phyloP scores from a whole-genome alignment of 2,888 invertebrate species.

The Bugulina stolonifera region DNA sequence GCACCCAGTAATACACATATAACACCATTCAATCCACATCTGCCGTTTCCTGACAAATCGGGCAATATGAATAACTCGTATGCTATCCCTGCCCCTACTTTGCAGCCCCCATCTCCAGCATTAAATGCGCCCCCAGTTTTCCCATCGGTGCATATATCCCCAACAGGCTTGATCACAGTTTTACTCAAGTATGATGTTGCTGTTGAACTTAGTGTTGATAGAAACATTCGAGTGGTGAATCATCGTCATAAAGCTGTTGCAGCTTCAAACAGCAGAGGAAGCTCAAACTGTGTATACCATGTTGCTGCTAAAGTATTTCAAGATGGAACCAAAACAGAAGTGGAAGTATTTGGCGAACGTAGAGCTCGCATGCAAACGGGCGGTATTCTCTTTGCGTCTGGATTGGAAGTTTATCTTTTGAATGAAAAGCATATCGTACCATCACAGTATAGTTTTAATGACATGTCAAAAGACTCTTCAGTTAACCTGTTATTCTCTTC shows the following conservation, averaged over 20 bases:
- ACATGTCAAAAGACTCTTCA: slow-evolving; percentile 47
- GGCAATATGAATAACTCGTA: background rate
- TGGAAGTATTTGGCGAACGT: slow-evolving; percentile 41
- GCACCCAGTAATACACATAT: background rate
- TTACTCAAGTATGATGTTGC: slow-evolving; percentile 49
- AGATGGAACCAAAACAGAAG: slow-evolving; percentile 48
- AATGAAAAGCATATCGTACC: slow-evolving; percentile 35
- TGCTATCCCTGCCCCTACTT: background rate
- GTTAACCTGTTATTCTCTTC: slow-evolving; percentile 47
- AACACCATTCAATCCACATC: background rate
- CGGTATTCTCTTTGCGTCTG: slow-evolving; percentile 38
- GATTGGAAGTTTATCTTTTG: slow-evolving; percentile 39
- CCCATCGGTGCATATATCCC: slow-evolving; percentile 50
- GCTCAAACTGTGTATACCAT: slow-evolving; percentile 48
- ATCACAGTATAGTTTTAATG: slow-evolving; percentile 38
- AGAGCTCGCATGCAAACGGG: slow-evolving; percentile 40
- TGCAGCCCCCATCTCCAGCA: slow-evolving; percentile 12
- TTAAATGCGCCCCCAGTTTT: slow-evolving; percentile 31
- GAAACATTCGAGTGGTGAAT: slow-evolving; percentile 51
- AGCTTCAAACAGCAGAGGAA: slow-evolving; percentile 48
- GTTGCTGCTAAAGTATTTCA: slow-evolving; percentile 51
- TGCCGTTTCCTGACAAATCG: slow-evolving; percentile 16
- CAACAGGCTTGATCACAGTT: slow-evolving; percentile 51
- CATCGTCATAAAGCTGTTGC: slow-evolving; percentile 48
- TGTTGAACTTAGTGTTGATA: slow-evolving; percentile 53